Evolutionary conservation across 2,113 vertebrate genomes (phyloP), one percentile per base, ranked within the genome.

Genomic region (Ifrita kowaldi): DNA sequence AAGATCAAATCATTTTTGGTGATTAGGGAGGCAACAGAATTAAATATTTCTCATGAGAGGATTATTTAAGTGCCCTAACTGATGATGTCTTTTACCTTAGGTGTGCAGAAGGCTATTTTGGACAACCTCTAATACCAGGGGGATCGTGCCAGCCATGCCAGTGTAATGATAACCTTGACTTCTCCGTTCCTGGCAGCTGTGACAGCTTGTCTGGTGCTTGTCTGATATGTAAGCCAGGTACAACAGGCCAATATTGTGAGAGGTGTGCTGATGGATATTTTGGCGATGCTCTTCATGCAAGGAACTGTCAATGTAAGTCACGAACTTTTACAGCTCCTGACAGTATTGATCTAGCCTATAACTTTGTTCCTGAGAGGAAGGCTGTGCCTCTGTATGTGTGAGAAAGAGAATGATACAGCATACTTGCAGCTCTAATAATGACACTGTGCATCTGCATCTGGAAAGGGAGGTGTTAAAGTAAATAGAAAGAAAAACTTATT

Each of bases 151-250:
- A 98, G 89, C 99, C 98, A 13, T 99, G 99, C 95, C 97, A 97
- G 16, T 99, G 99, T 98, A 98, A 98, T 93, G 98, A 98, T 91
- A 99, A 99, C 98, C 98, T 99, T 97, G 99, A 99, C 97, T 98
- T 98, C 80, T 98, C 98, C 32, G 9, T 97, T 84, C 98, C 98
- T 91, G 98, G 97, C 94, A 99, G 99, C 98, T 99, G 99, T 96
- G 98, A 99, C 98, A 98, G 98, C 81, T 96, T 98, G 98, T 99
- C 98, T 87, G 99, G 99, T 93, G 98, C 98, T 93, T 99, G 99
- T 97, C 98, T 98, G 97, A 98, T 95, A 91, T 99, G 99, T 97
- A 99, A 98, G 84, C 98, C 98, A 21, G 99, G 99, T 96, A 99
- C 98, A 81, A 98, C 98, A 52, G 99, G 99, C 42, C 88, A 70